phyloP scores from a whole-genome alignment of 2,797 vertebrate species.

The Heliangelus exortis region DNA sequence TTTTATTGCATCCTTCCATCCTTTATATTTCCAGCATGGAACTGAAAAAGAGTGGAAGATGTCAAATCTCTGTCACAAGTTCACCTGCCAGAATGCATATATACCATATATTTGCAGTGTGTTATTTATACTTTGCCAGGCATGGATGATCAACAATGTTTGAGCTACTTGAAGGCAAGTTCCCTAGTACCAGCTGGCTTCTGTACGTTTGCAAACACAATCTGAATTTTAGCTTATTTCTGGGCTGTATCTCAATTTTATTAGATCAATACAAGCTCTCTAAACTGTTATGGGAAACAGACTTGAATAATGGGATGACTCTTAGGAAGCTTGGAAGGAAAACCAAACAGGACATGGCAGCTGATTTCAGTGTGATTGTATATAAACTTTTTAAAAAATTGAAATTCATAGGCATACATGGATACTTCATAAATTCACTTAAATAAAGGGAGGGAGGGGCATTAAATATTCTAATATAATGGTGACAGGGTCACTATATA shows the following conservation, averaged over 20 bases:
- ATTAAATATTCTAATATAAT: background rate
- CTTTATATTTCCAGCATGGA: background rate
- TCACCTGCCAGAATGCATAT: background rate
- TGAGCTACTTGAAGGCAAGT: background rate
- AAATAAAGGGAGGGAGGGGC: background rate
- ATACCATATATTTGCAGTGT: background rate
- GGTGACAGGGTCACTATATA: background rate
- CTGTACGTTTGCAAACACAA: background rate
- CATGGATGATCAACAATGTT: background rate
- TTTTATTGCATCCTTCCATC: background rate
- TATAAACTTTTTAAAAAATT: background rate
- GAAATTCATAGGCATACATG: background rate
- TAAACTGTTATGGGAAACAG: background rate
- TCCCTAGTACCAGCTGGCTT: background rate
- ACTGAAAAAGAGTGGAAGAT: background rate
- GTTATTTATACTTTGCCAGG: background rate
- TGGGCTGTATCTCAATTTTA: background rate
- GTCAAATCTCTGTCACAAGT: fast-evolving
- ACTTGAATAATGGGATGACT: background rate
- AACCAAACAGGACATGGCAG: background rate
- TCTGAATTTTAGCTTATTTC: background rate
- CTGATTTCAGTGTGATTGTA: background rate
- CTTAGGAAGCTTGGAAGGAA: background rate
- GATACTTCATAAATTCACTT: background rate
- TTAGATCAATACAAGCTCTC: background rate